Evolutionary conservation across 2,888 invertebrate genomes (phyloP).

Genomic region (Callyntrura guangdongensis): DNA sequence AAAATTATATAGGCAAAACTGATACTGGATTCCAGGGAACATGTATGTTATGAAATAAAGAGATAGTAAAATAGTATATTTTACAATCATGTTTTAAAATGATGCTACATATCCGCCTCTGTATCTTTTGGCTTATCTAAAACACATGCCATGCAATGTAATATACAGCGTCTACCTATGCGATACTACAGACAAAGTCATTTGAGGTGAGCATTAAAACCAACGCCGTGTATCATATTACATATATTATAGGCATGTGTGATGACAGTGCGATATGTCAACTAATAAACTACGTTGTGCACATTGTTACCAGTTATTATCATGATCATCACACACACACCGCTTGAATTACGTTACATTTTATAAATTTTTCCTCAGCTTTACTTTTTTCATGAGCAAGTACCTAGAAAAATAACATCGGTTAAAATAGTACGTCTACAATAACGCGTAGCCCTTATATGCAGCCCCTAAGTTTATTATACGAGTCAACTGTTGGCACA

Average conservation of each 20-base stretch:
- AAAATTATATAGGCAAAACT: too few relatives aligned
- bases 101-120: neutral
- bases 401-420: neutral
- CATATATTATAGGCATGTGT: neutral
- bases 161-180: too few relatives aligned
- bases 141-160: too few relatives aligned
- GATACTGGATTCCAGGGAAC: too few relatives aligned
- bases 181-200: neutral
- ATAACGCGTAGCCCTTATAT: neutral
- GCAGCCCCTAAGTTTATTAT: neutral
- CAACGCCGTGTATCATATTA: neutral
- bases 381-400: neutral
- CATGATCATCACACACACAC: neutral
- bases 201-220: neutral
- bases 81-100: neutral
- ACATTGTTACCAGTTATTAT: conserved; percentile 11
- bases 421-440: neutral
- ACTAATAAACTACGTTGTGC: neutral
- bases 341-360: neutral
- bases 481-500: neutral
- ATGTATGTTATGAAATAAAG: too few relatives aligned
- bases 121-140: too few relatives aligned
- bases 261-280: conserved; percentile 16
- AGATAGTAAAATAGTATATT: neutral
- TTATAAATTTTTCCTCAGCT: neutral